Percentiles rank a stretch among this genome's conserved stretches.
Conservation (phyloP, 2,888 invertebrate genomes). For the Tridacna gigas region DNA sequence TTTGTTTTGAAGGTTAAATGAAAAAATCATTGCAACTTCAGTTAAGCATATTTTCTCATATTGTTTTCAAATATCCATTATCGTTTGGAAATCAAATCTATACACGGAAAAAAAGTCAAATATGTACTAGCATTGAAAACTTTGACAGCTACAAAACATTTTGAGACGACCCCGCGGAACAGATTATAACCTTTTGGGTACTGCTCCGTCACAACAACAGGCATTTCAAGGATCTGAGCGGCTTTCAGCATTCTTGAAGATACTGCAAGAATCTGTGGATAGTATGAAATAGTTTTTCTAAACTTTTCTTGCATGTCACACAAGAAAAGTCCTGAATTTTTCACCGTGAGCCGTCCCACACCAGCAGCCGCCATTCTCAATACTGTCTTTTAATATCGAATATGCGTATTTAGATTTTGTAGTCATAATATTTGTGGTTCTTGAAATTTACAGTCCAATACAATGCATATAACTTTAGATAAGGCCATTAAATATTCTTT, state of each 20-base stretch:
- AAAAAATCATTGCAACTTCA: too few relatives aligned
- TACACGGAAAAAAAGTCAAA: conserved; percentile 1
- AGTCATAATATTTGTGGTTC: neutral
- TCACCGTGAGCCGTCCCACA: conserved; percentile 77
- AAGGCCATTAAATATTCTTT: too few relatives aligned
- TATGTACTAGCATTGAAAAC: neutral
- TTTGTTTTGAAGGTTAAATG: too few relatives aligned
- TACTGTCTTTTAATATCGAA: neutral
- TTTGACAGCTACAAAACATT: conserved; percentile 33
- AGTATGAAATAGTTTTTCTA: conserved; percentile 82
- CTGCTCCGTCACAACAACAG: conserved; percentile 88
- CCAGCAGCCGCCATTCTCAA: conserved; percentile 68
- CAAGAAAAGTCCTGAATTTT: conserved; percentile 82
- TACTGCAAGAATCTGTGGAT: conserved; percentile 82
- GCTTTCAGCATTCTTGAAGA: conserved; percentile 84
- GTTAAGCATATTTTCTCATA: too few relatives aligned
- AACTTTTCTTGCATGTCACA: conserved; percentile 85
- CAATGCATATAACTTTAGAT: too few relatives aligned
- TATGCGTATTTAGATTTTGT: neutral
- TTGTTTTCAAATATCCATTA: too few relatives aligned
- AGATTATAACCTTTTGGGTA: conserved; percentile 86
- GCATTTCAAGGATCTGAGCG: conserved; percentile 86
- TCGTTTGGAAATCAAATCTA: neutral
- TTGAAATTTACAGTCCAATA: neutral
- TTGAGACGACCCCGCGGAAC: conserved; percentile 48